A percentile compares a stretch with the other conserved stretches of the same genome.
These are phyloP conservation scores for Aythya baeri DNA, from an alignment of 2,113 vertebrate species.

Conservation along the genomic window DNA sequence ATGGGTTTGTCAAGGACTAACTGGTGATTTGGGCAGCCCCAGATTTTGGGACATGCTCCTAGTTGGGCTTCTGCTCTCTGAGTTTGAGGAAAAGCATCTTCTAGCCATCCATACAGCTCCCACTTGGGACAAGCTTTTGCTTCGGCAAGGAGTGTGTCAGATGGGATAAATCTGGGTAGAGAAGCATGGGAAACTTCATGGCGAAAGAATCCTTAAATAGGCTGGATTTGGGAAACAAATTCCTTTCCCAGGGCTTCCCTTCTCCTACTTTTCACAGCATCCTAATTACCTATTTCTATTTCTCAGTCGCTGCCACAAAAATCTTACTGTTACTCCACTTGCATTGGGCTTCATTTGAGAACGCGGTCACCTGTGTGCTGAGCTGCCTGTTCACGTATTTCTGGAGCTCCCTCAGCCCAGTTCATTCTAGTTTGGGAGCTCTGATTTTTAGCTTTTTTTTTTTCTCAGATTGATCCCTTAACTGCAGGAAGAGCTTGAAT, in stretches of 20 bases:
- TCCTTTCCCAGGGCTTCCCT: not conserved
- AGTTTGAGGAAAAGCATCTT: not conserved
- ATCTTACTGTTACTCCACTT: not conserved
- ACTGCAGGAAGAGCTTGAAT: not conserved
- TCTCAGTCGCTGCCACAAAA: not conserved
- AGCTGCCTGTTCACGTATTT: not conserved
- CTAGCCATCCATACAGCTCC: not conserved
- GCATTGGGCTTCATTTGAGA: rapidly evolving
- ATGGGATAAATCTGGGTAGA: no score
- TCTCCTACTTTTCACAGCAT: not conserved
- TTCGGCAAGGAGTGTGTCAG: not conserved
- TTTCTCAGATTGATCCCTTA: not conserved
- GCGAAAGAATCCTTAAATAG: not conserved
- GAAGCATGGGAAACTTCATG: not conserved
- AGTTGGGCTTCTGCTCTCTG: not conserved
- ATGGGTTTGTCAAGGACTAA: no score
- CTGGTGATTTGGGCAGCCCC: not conserved
- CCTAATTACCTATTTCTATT: rapidly evolving
- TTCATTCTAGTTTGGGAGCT: not conserved
- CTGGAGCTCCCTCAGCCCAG: not conserved
- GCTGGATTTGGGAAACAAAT: not conserved
- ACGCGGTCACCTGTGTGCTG: not conserved
- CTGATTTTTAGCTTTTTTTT: not conserved
- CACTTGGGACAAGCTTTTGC: not conserved
- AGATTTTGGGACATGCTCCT: not conserved